Evolutionary conservation across 2,888 invertebrate genomes (phyloP).

Genomic region (Synanthedon myopaeformis): DNA sequence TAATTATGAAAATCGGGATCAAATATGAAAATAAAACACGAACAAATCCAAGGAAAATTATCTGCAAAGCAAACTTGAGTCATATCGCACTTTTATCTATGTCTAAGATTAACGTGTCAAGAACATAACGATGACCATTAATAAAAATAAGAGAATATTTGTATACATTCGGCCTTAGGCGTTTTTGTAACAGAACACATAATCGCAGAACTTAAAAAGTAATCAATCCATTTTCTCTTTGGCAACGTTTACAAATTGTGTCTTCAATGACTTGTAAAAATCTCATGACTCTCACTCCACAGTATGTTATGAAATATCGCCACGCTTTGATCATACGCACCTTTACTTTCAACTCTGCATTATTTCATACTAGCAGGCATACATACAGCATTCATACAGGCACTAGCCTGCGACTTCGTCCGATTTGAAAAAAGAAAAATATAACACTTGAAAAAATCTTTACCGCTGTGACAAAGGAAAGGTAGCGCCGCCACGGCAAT

Average conservation of each 20-base stretch:
- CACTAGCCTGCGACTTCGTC: too few relatives aligned
- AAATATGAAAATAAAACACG: too few relatives aligned
- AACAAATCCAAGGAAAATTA: too few relatives aligned
- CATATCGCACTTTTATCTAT: not conserved
- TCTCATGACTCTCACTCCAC: slow-evolving; percentile 44
- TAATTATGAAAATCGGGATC: too few relatives aligned
- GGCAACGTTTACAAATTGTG: slow-evolving; percentile 57
- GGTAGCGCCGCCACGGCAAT: too few relatives aligned
- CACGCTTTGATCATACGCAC: slow-evolving; percentile 17
- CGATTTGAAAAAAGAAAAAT: too few relatives aligned
- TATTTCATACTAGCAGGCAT: too few relatives aligned
- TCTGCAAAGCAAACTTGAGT: not conserved
- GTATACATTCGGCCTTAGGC: slow-evolving; percentile 39
- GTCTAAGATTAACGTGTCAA: slow-evolving; percentile 15
- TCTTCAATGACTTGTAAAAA: slow-evolving; percentile 61
- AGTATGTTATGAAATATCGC: slow-evolving; percentile 46
- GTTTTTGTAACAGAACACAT: slow-evolving; percentile 40
- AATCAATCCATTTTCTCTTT: slow-evolving; percentile 64
- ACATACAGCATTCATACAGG: too few relatives aligned
- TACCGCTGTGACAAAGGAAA: too few relatives aligned
- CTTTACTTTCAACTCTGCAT: slow-evolving; percentile 23
- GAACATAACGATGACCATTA: slow-evolving; percentile 46
- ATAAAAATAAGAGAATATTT: slow-evolving; percentile 37
- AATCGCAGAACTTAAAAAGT: slow-evolving; percentile 65
- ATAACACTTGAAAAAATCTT: too few relatives aligned